Evolutionary conservation across 2,888 invertebrate genomes (phyloP), one percentile per base, ranked within the genome.

Genomic region (Cephus pygmeus): DNA sequence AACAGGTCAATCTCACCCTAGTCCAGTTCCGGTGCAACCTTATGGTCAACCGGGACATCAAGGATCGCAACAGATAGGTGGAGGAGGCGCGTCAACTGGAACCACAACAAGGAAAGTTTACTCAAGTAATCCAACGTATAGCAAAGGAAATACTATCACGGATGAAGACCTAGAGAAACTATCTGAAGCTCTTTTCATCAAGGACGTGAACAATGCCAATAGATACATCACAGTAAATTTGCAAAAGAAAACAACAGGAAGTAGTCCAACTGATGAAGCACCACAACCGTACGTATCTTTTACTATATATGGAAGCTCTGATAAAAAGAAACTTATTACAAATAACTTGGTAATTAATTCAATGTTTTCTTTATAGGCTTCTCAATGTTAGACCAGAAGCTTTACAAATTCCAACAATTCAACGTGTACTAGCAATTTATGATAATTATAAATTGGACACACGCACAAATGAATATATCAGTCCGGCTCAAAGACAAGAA

Each of bases 381-480:
- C 90, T 97, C 69, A 93, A 92, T 30, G 93, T 96, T 34, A 93
- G 94, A 81, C 87, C 93, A 12, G 94, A 93, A 82, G 95, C 93
- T 33, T 94, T 94, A 90, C 93, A 94, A 88, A 95, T 95, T 82
- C 93, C 95, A 9, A 97, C 97, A 2, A 94, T 98, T 80, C 93
- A 95, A 82, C 95, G 95, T 86, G 93, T 98, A 84, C 89, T 82
- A 69, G 79, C 86, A 4, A 93, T 98, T 73, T 94, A 96, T 89
- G 96, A 98, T 90, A 98, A 98, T 91, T 98, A 98, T 89, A 95
- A 97, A 87, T 92, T 95, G 79, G 94, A 96, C 83, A 94, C 95
- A 0, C 92, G 93, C 77, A 93, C 94, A n/a, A 94, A 95, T 86
- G 98, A 98, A 91, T 92, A 95, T 85, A 95, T 97, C 35, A 96